Evolutionary conservation across 2,888 invertebrate genomes (phyloP).

Genomic region (Argyresthia goedartella): DNA sequence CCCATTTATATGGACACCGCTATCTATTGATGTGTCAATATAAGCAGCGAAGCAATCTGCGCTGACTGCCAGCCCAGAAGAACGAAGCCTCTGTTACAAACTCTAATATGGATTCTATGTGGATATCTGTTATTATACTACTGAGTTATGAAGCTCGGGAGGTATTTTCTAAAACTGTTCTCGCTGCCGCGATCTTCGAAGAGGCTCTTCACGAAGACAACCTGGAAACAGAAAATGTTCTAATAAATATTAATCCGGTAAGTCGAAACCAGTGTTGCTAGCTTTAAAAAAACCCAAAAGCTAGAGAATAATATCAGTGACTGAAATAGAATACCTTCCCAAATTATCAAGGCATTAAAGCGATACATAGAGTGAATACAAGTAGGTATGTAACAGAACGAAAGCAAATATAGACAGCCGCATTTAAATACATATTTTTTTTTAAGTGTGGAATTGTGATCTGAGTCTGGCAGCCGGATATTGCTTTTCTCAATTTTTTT

Average conservation of each 20-base stretch:
- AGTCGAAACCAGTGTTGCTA: too few relatives aligned
- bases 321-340: not conserved
- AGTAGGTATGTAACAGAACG: not conserved
- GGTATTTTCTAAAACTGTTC: constrained; percentile 22
- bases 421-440: not conserved
- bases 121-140: not conserved
- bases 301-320: not conserved
- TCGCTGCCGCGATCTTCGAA: constrained; percentile 71
- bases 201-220: constrained; percentile 82
- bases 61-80: too few relatives aligned
- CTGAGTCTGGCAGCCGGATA: too few relatives aligned
- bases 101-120: too few relatives aligned
- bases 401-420: not conserved
- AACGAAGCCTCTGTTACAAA: too few relatives aligned
- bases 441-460: too few relatives aligned
- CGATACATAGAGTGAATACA: not conserved
- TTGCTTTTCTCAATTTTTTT: too few relatives aligned
- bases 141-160: constrained; percentile 31
- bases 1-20: too few relatives aligned
- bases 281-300: not conserved
- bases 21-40: too few relatives aligned
- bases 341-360: too few relatives aligned
- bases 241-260: not conserved
- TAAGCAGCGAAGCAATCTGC: too few relatives aligned
- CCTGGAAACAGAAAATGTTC: constrained; percentile 45